Evolutionary conservation across 2,888 invertebrate genomes (phyloP).

Genomic region (Zonitis immaculata): DNA sequence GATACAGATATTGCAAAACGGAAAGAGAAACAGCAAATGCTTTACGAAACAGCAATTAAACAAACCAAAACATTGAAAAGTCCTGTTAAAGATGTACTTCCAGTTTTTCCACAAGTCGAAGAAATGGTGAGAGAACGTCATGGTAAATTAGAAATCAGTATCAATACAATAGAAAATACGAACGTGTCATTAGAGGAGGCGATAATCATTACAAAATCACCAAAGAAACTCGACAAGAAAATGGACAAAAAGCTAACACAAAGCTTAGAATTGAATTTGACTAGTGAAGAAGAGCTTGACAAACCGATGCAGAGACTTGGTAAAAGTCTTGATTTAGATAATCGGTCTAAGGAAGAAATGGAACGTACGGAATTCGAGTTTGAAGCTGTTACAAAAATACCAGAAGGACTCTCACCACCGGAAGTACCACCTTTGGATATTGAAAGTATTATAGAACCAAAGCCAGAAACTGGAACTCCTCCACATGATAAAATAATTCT

Average conservation of each 20-base stretch:
- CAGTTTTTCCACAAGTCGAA: slow-evolving; percentile 67
- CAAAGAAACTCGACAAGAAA: slow-evolving; percentile 61
- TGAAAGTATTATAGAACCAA: slow-evolving; percentile 34
- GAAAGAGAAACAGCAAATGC: slow-evolving; percentile 69
- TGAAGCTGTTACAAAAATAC: slow-evolving; percentile 33
- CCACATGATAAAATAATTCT: slow-evolving; percentile 41
- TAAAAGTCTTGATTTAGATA: slow-evolving; percentile 47
- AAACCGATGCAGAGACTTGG: slow-evolving; percentile 45
- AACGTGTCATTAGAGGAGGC: slow-evolving; percentile 58
- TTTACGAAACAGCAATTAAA: slow-evolving; percentile 70
- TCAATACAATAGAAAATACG: slow-evolving; percentile 55
- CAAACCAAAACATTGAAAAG: slow-evolving; percentile 70
- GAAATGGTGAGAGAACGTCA: slow-evolving; percentile 69
- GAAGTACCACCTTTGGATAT: slow-evolving; percentile 41
- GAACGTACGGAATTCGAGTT: slow-evolving; percentile 43
- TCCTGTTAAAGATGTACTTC: slow-evolving; percentile 67
- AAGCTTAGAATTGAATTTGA: slow-evolving; percentile 62
- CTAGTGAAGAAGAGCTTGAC: slow-evolving; percentile 32
- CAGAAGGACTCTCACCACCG: slow-evolving; percentile 40
- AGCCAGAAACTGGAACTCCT: slow-evolving; percentile 13
- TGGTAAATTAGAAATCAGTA: slow-evolving; percentile 69
- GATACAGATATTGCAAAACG: slow-evolving; percentile 68
- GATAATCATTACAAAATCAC: slow-evolving; percentile 70
- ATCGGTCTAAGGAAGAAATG: slow-evolving; percentile 34
- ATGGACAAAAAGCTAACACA: slow-evolving; percentile 52